Base-by-base conservation (phyloP, 2,113 vertebrate species). In the Bucco capensis region DNA sequence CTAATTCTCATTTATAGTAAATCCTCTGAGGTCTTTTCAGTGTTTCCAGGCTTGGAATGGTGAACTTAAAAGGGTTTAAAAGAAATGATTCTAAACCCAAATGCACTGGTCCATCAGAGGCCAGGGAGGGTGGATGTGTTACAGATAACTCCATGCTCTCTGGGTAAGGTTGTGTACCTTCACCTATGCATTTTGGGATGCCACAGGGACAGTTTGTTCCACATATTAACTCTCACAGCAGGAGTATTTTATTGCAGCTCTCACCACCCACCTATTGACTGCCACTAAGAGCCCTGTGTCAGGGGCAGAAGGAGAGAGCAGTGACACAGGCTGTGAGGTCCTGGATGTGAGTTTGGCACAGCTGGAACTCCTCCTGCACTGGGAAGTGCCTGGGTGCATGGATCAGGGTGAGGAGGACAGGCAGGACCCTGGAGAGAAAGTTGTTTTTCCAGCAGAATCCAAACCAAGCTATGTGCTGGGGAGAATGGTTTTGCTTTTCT, bases 241-340 rank as follows among this genome's bases (percentile, higher is more conserved):
- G 40, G 2, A 22, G 51, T 1, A 0, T 38, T 61, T 64, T 14
- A 8, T 28, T 61, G 19, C 25, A 4, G 19, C 35, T 42, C 30
- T 38, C 53, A 14, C 19, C 4, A 0, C 13, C 4, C 14, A 17
- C 21, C 25, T 15, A 5, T 8, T 0, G 1, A 19, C n/a, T 9
- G 53, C 19, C 76, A 31, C 17, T 44, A 11, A 58, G 37, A 64
- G n/a, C 50, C 7, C 31, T 1, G 12, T 30, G 50, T 11, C 16
- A 46, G 58, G 22, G 37, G 9, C 37, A 33, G 30, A 24, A 50
- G n/a, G 23, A 60, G 46, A 33, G 49, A 50, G 22, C 23, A 19
- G 31, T 5, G 87, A 31, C 4, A 38, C 1, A 8, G 25, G 46
- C 61, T 23, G 51, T 2, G 15, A 27, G 30, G 30, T 44, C 64